phyloP scores from a whole-genome alignment of 2,113 vertebrate species.

The Diglossa brunneiventris region DNA sequence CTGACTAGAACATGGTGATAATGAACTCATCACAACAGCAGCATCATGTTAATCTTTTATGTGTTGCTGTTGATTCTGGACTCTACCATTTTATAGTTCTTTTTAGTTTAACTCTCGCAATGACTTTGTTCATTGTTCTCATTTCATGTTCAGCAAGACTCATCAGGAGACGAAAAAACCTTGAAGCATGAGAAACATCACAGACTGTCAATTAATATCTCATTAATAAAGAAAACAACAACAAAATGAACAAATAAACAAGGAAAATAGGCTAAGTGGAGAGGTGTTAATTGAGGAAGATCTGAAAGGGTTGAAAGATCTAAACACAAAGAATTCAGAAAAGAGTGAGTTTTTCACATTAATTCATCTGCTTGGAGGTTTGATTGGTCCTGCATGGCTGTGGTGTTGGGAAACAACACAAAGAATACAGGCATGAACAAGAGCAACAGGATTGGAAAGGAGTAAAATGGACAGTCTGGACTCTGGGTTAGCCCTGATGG shows the following conservation, averaged over 20 bases:
- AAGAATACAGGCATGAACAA: neutral
- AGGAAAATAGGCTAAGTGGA: conserved; percentile 26
- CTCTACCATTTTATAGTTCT: neutral
- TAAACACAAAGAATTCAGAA: conserved; percentile 30
- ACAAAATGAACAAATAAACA: conserved; percentile 53
- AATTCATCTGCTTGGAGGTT: neutral
- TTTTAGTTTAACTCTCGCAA: conserved; percentile 5
- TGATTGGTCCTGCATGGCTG: neutral
- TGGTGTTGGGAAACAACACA: neutral
- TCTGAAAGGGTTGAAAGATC: conserved; percentile 12
- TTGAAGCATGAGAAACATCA: conserved; percentile 30
- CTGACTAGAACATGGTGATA: conserved; percentile 15
- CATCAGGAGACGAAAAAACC: conserved; percentile 7
- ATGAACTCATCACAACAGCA: conserved; percentile 38
- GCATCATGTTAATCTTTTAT: neutral
- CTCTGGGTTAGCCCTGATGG: neutral
- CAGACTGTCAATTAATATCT: conserved; percentile 53
- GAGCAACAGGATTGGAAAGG: neutral
- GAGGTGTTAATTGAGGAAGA: conserved; percentile 66
- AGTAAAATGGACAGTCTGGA: neutral
- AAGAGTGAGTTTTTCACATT: neutral
- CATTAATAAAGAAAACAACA: conserved; percentile 52
- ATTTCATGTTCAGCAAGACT: conserved; percentile 5
- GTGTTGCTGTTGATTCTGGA: conserved; percentile 25
- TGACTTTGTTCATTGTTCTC: conserved; percentile 43